phyloP scores from a whole-genome alignment of 2,888 invertebrate genomes.

The Buathra laborator region DNA sequence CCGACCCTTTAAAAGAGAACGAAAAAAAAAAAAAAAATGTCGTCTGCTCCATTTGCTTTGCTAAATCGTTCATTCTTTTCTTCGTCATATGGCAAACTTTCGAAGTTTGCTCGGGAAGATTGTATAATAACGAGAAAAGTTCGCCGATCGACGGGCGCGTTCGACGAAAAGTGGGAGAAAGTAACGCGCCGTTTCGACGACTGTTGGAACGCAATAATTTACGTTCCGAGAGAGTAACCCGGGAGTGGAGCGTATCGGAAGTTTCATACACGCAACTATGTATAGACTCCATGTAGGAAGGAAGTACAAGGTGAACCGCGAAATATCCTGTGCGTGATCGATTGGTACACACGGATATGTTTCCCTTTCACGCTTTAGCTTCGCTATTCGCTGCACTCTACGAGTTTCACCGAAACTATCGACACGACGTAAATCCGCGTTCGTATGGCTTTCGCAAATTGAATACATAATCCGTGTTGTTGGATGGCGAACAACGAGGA shows the following conservation, averaged over 20 bases:
- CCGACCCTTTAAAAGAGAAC: neutral
- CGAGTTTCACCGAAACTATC: constrained; percentile 2
- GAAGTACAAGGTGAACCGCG: constrained; percentile 9
- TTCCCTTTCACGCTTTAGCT: neutral
- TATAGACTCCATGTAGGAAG: neutral
- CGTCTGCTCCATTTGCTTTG: constrained; percentile 8
- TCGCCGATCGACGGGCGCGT: constrained; percentile 9
- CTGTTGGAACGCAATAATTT: constrained; percentile 10
- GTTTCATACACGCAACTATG: neutral
- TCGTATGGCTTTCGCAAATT: constrained; percentile 50
- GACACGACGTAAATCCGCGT: constrained; percentile 14
- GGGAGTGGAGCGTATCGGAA: constrained; percentile 13
- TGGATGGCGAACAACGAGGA: constrained; percentile 39
- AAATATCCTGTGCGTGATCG: constrained; percentile 28
- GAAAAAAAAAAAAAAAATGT: constrained; percentile 10
- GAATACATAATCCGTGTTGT: constrained; percentile 47
- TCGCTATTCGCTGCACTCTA: constrained; percentile 7
- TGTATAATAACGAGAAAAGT: constrained; percentile 60
- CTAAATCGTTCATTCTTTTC: constrained; percentile 23
- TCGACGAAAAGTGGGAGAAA: constrained; percentile 24
- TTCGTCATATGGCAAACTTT: constrained; percentile 16
- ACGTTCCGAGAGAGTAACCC: constrained; percentile 8
- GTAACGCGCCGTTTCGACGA: constrained; percentile 36
- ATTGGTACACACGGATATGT: neutral
- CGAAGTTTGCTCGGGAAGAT: constrained; percentile 2